These are phyloP conservation scores for Eupithecia centaureata DNA, from an alignment of 2,888 invertebrate species.

Conservation along the genomic window DNA sequence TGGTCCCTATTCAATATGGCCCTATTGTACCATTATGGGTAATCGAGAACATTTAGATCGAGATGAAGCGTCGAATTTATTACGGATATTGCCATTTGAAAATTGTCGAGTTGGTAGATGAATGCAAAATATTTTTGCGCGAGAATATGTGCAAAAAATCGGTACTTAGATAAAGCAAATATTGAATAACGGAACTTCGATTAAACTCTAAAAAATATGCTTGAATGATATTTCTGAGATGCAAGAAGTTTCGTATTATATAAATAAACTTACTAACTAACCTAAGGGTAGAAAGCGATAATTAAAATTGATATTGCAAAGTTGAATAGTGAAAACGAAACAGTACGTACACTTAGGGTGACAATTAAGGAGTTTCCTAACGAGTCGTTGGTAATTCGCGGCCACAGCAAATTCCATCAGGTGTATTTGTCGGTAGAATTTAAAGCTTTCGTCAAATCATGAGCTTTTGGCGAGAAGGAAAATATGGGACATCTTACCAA, in stretches of 20 bases:
- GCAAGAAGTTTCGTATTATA: neutral
- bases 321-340: neutral
- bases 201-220: neutral
- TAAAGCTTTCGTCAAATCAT: constrained; percentile 8
- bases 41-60: constrained; percentile 68
- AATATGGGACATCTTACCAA: neutral
- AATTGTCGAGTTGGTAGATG: constrained; percentile 38
- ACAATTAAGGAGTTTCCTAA: constrained; percentile 15
- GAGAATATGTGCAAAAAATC: neutral
- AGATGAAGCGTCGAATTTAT: constrained; percentile 71
- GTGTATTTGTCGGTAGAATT: constrained; percentile 19
- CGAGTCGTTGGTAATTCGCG: constrained; percentile 9
- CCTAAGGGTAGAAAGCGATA: neutral
- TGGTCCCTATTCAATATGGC: constrained; percentile 63
- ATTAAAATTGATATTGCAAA: neutral
- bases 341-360: constrained; percentile 9
- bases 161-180: too few relatives aligned
- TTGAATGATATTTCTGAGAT: neutral
- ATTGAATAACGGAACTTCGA: too few relatives aligned
- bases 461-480: constrained; percentile 8
- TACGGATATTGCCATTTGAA: constrained; percentile 52
- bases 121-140: constrained; percentile 8
- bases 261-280: neutral
- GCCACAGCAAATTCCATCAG: constrained; percentile 23
- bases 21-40: constrained; percentile 75